Conservation (phyloP, 64 coral and sea anemone species). For the Platygyra sinensis region DNA sequence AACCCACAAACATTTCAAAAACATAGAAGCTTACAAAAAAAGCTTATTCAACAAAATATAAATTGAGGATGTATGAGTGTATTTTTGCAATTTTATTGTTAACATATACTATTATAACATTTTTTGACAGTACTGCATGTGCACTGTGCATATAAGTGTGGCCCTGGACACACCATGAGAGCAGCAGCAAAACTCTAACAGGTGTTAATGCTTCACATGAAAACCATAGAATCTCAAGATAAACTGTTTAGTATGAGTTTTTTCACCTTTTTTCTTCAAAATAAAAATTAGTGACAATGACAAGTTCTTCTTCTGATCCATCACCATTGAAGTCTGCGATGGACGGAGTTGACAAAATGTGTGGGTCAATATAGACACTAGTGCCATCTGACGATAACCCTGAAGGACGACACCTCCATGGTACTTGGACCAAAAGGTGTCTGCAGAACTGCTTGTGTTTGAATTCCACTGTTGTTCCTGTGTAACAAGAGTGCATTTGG, state of each 20-base stretch:
- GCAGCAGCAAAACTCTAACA: too few species aligned
- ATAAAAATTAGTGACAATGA: conserved; percentile 91
- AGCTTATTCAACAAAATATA: too few species aligned
- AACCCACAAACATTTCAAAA: too few species aligned
- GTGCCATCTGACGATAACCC: conserved; percentile 63
- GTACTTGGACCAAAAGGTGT: conserved; percentile 59
- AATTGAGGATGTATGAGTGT: too few species aligned
- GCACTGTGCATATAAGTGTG: too few species aligned
- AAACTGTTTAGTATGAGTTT: not conserved
- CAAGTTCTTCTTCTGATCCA: conserved; percentile 74
- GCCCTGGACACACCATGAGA: too few species aligned
- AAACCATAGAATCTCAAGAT: too few species aligned
- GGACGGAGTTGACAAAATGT: conserved; percentile 90
- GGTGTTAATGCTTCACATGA: too few species aligned
- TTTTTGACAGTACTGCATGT: too few species aligned
- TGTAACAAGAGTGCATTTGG: not conserved
- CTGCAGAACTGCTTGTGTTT: conserved; percentile 8
- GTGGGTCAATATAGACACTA: conserved; percentile 79
- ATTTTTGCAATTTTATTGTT: too few species aligned
- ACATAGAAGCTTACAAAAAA: too few species aligned
- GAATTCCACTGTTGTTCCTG: conserved; percentile 5
- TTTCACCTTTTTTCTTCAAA: conserved; percentile 85
- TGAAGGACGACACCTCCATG: conserved; percentile 59
- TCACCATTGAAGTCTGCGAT: conserved; percentile 89
- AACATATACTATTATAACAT: too few species aligned